Base-by-base conservation (phyloP, 2,113 vertebrate species). In the Platichthys stellatus region DNA sequence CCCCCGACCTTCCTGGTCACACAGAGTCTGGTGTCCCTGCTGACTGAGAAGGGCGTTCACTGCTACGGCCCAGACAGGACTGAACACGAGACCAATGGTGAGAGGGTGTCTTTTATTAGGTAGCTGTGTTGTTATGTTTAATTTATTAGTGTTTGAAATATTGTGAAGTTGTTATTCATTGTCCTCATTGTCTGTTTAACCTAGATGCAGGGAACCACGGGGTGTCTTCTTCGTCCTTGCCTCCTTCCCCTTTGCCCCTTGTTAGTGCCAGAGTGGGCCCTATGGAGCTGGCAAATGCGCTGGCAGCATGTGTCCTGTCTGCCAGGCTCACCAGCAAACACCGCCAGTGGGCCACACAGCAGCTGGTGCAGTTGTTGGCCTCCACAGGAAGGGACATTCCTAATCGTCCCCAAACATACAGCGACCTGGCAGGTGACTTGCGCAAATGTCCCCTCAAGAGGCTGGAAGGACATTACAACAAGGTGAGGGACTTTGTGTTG, bases 391-490 rank as follows among this genome's bases (percentile, higher is more conserved):
- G 87, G 59, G 92, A 94, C 69, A 81, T 79, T 77, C 83, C 91
- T 8, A 72, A 85, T 72, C 89, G 93, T 23, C 90, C 95, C 17
- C 94, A 95, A 63, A 95, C 93, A 24, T 95, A 93, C 88, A 95
- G 94, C 1, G 94, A 95, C 90, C 89, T 94, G 67, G 86, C 92
- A 2, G 94, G 94, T 5, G 95, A 95, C 83, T 63, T 95, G 67
- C 92, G 93, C 61, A 95, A 94, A 86, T 95, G 94, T 86, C 90
- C 93, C 3, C 80, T 95, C 35, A 93, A 89, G 73, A 94, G 94
- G 63, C 92, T 95, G 68, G 94, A 95, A 82, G 95, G 92, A n/a
- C 95, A 95, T 86, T 93, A 94, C 69, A 94, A 91, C 85, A 94
- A 94, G 88, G 95, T 95, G 81, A 71, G 56, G 14, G 56, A 64